Evolutionary conservation across 2,797 vertebrate genomes (phyloP).

Genomic region (Spinus olivaceus): DNA sequence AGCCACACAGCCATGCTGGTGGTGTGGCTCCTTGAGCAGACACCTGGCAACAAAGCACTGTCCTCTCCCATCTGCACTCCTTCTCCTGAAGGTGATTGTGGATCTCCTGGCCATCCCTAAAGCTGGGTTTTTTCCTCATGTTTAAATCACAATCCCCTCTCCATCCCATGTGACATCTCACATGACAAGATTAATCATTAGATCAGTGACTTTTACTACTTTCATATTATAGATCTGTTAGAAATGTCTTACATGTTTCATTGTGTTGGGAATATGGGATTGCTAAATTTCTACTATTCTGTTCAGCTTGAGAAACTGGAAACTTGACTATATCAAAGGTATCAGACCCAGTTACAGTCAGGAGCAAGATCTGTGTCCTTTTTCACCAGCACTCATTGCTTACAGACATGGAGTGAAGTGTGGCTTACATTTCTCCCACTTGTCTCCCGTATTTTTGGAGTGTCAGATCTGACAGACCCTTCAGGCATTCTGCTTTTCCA

Average conservation of each 20-base stretch:
- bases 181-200: neutral
- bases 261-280: neutral
- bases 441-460: neutral
- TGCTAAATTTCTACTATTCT: neutral
- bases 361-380: neutral
- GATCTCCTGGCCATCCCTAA: neutral
- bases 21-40: fast-evolving
- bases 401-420: neutral
- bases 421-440: neutral
- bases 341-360: neutral
- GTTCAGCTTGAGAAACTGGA: neutral
- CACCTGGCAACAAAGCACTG: neutral
- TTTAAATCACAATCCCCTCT: neutral
- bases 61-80: neutral
- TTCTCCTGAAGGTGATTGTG: neutral
- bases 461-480: slow-evolving; percentile 5
- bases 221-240: neutral
- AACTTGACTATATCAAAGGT: neutral
- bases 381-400: neutral
- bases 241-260: neutral
- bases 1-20: neutral
- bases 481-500: neutral
- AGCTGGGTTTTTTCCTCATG: fast-evolving
- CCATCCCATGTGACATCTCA: neutral
- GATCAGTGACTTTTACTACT: neutral